phyloP scores from a whole-genome alignment of 2,797 vertebrate genomes.

The Microcaecilia unicolor region DNA sequence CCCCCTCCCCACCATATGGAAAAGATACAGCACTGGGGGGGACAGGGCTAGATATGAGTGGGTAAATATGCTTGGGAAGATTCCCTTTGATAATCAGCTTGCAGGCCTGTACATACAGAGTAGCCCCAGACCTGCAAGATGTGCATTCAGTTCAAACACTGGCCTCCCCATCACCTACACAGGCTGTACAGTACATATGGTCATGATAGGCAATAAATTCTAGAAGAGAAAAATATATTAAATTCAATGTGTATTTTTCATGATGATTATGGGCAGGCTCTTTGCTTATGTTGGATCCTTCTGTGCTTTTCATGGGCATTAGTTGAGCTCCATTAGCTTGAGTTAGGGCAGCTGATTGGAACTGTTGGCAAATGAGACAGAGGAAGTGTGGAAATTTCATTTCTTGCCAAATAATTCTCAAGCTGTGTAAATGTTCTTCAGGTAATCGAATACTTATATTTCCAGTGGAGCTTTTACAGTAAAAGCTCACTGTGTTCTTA shows the following conservation, averaged over 20 bases:
- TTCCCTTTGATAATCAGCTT: too few relatives aligned
- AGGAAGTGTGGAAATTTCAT: constrained; percentile 11
- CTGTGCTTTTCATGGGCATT: neutral
- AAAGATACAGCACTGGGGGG: too few relatives aligned
- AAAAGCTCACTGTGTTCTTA: constrained; percentile 1
- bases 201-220: too few relatives aligned
- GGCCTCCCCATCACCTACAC: too few relatives aligned
- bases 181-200: neutral
- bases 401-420: constrained; percentile 1
- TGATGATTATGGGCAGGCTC: constrained; percentile 7
- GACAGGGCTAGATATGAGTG: too few relatives aligned
- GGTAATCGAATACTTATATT: constrained; percentile 17
- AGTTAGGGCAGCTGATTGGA: neutral
- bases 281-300: constrained; percentile 1
- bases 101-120: too few relatives aligned
- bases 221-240: too few relatives aligned
- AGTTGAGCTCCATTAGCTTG: too few relatives aligned
- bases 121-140: too few relatives aligned
- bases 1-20: too few relatives aligned
- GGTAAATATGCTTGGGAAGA: too few relatives aligned
- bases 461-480: constrained; percentile 6
- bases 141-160: too few relatives aligned
- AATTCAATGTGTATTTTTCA: neutral
- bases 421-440: constrained; percentile 21
- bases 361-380: constrained; percentile 5